phyloP scores from a whole-genome alignment of 2,113 vertebrate genomes.

The Scytalopus superciliaris region DNA sequence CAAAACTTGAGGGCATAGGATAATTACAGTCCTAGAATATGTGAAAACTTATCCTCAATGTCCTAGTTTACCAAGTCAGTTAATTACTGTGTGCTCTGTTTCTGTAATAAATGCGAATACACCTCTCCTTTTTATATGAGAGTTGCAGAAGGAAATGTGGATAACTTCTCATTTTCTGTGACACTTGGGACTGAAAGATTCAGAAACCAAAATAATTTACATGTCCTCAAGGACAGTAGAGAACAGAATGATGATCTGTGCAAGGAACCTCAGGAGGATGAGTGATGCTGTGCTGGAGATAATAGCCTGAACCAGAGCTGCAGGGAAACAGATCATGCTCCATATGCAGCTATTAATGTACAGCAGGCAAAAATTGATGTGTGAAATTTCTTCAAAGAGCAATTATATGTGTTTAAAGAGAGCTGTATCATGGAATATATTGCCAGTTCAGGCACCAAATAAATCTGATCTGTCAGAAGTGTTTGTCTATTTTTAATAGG shows the following conservation, averaged over 20 bases:
- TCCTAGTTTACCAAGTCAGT: conserved; percentile 39
- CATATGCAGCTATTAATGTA: not conserved
- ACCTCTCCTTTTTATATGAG: not conserved
- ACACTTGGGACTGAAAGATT: not conserved
- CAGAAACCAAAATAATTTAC: not conserved
- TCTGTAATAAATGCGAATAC: not conserved
- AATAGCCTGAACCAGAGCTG: not conserved
- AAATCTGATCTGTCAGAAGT: not conserved
- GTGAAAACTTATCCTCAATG: conserved; percentile 8
- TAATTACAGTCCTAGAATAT: conserved; percentile 13
- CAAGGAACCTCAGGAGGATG: not conserved
- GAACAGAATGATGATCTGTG: conserved; percentile 19
- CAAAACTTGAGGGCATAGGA: conserved; percentile 26
- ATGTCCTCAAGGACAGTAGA: conserved; percentile 25
- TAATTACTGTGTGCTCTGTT: conserved; percentile 30
- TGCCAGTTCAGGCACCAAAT: not conserved
- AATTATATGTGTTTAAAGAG: not conserved
- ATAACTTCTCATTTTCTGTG: conserved; percentile 3
- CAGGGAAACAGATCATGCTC: not conserved
- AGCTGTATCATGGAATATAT: not conserved
- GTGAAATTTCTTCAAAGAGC: conserved; percentile 2
- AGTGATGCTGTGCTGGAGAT: not conserved
- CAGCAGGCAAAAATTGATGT: not conserved
- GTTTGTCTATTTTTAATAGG: not conserved
- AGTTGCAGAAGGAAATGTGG: not conserved